phyloP scores from a whole-genome alignment of 2,797 vertebrate species.

The Poeciliopsis presidionis region DNA sequence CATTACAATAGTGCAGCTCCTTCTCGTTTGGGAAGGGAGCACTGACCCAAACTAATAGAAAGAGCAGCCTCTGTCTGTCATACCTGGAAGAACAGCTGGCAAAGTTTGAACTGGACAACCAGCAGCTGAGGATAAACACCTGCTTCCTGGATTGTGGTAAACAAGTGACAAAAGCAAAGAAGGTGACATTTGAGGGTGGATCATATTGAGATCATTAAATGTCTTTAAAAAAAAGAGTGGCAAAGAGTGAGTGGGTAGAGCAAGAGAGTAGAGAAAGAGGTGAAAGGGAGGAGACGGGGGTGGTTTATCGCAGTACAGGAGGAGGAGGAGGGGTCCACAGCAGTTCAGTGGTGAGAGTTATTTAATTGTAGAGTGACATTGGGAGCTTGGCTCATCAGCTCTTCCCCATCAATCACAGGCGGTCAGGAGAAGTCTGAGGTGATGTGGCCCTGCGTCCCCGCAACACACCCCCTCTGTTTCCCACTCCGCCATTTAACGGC shows the following conservation, averaged over 20 bases:
- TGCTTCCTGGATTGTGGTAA: background rate
- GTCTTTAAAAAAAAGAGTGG: conserved; percentile 26
- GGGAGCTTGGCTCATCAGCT: conserved; percentile 75
- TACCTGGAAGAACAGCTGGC: conserved; percentile 70
- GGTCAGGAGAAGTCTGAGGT: conserved; percentile 70
- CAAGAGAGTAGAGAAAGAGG: conserved; percentile 53
- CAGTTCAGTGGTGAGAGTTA: conserved; percentile 76
- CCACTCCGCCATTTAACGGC: conserved; percentile 50
- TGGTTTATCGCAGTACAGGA: conserved; percentile 26
- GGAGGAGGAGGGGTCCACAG: conserved; percentile 24
- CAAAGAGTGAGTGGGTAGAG: conserved; percentile 21
- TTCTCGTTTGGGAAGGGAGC: conserved; percentile 42
- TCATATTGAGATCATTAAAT: conserved; percentile 11
- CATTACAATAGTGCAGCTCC: conserved; percentile 35
- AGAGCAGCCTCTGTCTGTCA: conserved; percentile 83
- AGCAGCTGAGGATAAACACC: conserved; percentile 12
- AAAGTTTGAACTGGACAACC: conserved; percentile 35
- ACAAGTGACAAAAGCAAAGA: conserved; percentile 2
- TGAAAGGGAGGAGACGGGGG: conserved; percentile 50
- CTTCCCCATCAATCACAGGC: conserved; percentile 78
- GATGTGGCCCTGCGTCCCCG: conserved; percentile 45
- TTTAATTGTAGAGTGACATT: conserved; percentile 85
- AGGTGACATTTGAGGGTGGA: conserved; percentile 16
- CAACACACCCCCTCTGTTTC: conserved; percentile 34
- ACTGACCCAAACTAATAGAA: conserved; percentile 77